Evolutionary conservation across 2,797 vertebrate genomes (phyloP), one percentile per base, ranked within the genome.

Genomic region (Coregonus suidteri): DNA sequence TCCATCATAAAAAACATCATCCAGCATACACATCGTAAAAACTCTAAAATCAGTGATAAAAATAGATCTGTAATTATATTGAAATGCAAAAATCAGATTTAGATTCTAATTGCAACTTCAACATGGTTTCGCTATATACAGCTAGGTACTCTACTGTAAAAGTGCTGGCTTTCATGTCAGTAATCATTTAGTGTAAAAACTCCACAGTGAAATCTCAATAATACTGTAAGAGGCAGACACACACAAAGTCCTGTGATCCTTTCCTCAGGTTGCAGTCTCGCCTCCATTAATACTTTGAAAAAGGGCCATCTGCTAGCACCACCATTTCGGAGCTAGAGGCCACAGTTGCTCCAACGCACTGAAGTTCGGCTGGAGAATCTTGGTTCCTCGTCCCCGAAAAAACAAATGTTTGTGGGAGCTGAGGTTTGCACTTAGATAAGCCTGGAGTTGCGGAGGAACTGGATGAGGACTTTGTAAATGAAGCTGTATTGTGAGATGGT

Each of bases 401-500:
- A 47, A 13, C 41, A 47, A 47, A 47, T 47, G 9, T 47, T 47
- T 47, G 41, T 3, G 41, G 31, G 13, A 34, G 34, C 37, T 35
- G 31, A 7, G 34, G 20, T 47, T 51, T 13, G 30, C 37, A 77
- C 80, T 96, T 91, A 99, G 84, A 99, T 99, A 84, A 99, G 96
- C 89, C 98, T 93, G 73, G 98, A 99, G 91, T 96, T 98, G 85
- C 94, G 96, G 82, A 99, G 95, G 92, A 98, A 98, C 90, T 99
- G 96, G 85, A 99, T 96, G 84, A 99, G 95, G 73, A 98, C 97
- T 88, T 95, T 95, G 90, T 99, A 99, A 84, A 99, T 94, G 1
- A 99, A 99, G 11, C 93, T 97, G 90, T 99, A 99, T 91, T 99
- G 98, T 0, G 96, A 94, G 77, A 98, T 92, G 0, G 96, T 99